Percentiles rank a stretch among this genome's conserved stretches.
phyloP scores from a whole-genome alignment of 1,140 invertebrate species.

The Hylaeus anthracinus region DNA sequence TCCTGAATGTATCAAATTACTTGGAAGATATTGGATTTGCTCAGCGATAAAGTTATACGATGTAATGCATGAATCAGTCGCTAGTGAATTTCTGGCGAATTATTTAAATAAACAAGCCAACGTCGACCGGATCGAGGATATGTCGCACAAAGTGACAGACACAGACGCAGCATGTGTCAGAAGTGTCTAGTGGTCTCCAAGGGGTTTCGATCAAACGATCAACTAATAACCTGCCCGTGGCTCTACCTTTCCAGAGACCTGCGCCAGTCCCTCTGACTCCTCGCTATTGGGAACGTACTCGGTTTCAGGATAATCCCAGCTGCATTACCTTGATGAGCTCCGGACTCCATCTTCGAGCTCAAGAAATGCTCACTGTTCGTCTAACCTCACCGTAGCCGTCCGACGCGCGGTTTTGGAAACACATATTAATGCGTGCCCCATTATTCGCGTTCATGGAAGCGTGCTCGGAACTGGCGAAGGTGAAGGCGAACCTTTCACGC shows the following conservation, averaged over 20 bases:
- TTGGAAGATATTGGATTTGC: too few relatives aligned
- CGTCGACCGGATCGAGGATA: neutral
- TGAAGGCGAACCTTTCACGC: too few relatives aligned
- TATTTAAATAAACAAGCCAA: neutral
- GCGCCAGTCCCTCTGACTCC: slow-evolving; percentile 61
- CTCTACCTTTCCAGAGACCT: slow-evolving; percentile 68
- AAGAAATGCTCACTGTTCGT: slow-evolving; percentile 35
- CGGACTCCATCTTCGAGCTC: slow-evolving; percentile 66
- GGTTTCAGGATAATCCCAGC: slow-evolving; percentile 77
- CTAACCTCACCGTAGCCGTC: slow-evolving; percentile 21
- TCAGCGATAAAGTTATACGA: neutral
- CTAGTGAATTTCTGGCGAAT: neutral
- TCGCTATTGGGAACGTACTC: slow-evolving; percentile 68
- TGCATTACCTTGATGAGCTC: slow-evolving; percentile 81
- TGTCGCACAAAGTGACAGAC: slow-evolving; percentile 20
- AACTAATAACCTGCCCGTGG: slow-evolving; percentile 76
- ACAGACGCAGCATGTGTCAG: slow-evolving; percentile 49
- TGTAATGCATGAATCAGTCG: neutral
- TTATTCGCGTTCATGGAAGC: slow-evolving; percentile 11
- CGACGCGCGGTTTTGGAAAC: slow-evolving; percentile 17
- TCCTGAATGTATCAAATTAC: too few relatives aligned
- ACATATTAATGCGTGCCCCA: slow-evolving; percentile 38
- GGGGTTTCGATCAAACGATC: slow-evolving; percentile 78
- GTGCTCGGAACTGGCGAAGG: neutral
- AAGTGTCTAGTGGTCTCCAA: slow-evolving; percentile 63